These are phyloP conservation scores for Pristionchus arcanus DNA, from an alignment of 2,888 invertebrate species.

Conservation along the genomic window DNA sequence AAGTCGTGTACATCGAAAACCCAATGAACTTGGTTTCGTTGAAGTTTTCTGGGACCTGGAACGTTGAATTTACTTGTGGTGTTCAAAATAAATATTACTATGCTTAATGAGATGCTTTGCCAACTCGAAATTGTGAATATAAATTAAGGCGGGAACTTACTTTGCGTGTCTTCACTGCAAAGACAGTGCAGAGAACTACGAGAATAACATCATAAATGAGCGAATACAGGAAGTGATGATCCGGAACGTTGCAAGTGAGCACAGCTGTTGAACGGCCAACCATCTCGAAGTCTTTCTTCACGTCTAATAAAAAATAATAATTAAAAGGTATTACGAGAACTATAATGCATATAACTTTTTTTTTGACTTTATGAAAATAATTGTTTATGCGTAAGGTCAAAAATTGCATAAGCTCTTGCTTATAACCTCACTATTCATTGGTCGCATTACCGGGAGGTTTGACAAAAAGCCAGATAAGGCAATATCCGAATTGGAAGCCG, in stretches of 20 bases:
- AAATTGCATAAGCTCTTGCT: no score
- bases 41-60: constrained; percentile 85
- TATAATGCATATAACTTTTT: no score
- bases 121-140: not conserved
- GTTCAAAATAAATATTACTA: not conserved
- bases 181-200: constrained; percentile 87
- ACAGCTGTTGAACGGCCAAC: constrained; percentile 70
- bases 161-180: constrained; percentile 89
- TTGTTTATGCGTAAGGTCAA: no score
- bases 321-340: not conserved
- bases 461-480: constrained; percentile 86
- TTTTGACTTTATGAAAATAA: no score
- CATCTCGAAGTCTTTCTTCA: constrained; percentile 80
- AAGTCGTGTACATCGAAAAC: constrained; percentile 84
- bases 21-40: constrained; percentile 85
- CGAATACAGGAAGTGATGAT: constrained; percentile 83
- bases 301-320: constrained; percentile 82
- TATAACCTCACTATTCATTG: no score
- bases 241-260: constrained; percentile 75
- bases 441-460: constrained; percentile 83
- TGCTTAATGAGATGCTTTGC: not conserved
- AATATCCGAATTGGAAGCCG: constrained; percentile 85
- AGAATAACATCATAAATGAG: constrained; percentile 88
- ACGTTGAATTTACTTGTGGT: not conserved
- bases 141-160: constrained; percentile 26